Evolutionary conservation across 2,113 vertebrate species (phyloP).

Genomic region (Siniperca knerii): DNA sequence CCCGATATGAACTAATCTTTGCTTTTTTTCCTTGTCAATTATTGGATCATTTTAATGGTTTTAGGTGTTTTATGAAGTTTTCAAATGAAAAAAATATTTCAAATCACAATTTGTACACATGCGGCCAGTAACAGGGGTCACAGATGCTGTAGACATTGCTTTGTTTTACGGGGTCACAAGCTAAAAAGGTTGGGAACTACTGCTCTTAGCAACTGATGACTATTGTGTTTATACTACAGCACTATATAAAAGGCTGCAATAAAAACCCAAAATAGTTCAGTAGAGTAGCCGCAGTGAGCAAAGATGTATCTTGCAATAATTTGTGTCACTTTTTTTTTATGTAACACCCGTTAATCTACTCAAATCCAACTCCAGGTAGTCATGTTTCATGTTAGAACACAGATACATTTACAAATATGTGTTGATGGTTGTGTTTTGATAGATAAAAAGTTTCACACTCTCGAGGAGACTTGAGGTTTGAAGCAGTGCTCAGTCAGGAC

Average conservation of each 20-base stretch:
- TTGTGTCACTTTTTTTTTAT: background rate
- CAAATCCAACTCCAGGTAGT: background rate
- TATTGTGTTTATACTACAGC: background rate
- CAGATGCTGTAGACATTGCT: too few relatives aligned
- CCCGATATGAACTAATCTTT: background rate
- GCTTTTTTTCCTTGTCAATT: background rate
- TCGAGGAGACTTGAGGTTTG: too few relatives aligned
- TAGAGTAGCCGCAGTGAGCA: background rate
- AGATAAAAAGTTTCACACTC: background rate
- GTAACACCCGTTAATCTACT: background rate
- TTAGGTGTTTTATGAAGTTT: background rate
- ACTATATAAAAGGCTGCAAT: background rate
- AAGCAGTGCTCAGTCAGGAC: too few relatives aligned
- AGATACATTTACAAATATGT: background rate
- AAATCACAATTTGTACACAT: too few relatives aligned
- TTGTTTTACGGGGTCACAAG: background rate
- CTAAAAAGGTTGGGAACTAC: background rate
- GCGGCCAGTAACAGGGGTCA: background rate
- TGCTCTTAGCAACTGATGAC: background rate
- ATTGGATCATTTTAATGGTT: background rate
- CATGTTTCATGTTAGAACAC: background rate
- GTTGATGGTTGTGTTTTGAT: background rate
- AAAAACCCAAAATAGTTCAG: background rate
- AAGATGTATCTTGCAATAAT: background rate
- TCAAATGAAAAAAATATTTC: background rate